Base-by-base conservation (phyloP, 1,140 invertebrate species). In the Drosophila navojoa region DNA sequence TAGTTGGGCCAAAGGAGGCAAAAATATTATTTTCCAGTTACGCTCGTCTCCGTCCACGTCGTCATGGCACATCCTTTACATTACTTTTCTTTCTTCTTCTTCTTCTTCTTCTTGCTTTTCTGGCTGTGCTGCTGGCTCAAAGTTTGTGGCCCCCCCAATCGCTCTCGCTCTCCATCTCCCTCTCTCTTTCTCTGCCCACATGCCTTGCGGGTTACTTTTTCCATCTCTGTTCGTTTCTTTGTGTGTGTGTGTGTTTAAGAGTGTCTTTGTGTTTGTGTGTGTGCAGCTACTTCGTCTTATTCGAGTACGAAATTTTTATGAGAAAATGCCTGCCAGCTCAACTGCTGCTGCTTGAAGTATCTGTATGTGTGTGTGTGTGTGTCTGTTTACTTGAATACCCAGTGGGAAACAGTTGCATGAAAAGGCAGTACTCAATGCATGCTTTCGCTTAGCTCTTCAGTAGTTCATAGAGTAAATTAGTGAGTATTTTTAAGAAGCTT, bases 21-120 rank as follows among this genome's bases (percentile, higher is more conserved):
- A 78, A 87, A 89, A 89, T 89, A 89, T 89, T 89, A 89, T 89
- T 89, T 89, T 90, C 84, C 84, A 89, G 84, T 89, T 89, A 89
- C 85, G 77, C 73, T 84, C 79, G 74, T 73, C 68, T 79, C 77
- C 74, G 79, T 81, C 72, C 74, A 73, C 73, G 79, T 89, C 74
- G 77, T 77, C 79, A 79, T 84, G 77, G 84, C 73, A 87, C 84
- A 87, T 87, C 84, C 84, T 87, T 89, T 87, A 87, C 84, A 85
- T 87, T 89, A 77, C 68, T 77, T 81, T 79, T 64, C 55, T 77
- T 57, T 55, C 79, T 79, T 64, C 55, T 77, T 57, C 49, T 55
- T 15, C 19, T 63, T 38, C 6, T 13, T 38, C 11, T 13, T 27
- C 35, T 22, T 40, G 42, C 44, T 45, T 57, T 71, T 52, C 45